phyloP scores from a whole-genome alignment of 2,888 invertebrate genomes.

The Amiota communis region DNA sequence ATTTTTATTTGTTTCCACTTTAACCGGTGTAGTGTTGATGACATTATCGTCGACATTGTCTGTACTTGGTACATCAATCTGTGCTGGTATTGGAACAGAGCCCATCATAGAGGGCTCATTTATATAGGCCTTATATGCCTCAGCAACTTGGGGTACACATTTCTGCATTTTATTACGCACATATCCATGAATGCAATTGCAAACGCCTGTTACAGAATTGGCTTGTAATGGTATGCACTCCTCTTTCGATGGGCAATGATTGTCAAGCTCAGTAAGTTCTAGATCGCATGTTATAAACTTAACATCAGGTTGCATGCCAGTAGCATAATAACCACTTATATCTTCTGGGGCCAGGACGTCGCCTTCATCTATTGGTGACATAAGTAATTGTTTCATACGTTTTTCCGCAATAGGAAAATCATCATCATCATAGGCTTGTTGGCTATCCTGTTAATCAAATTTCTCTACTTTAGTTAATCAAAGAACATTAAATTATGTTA shows the following conservation, averaged over 20 bases:
- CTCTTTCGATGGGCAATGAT: slow-evolving; percentile 79
- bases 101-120: slow-evolving; percentile 42
- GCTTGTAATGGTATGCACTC: slow-evolving; percentile 77
- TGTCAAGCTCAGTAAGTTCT: slow-evolving; percentile 67
- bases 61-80: slow-evolving; percentile 46
- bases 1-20: slow-evolving; percentile 76
- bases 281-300: slow-evolving; percentile 77
- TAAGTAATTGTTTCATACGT: slow-evolving; percentile 65
- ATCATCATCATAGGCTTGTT: slow-evolving; percentile 67
- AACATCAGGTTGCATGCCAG: slow-evolving; percentile 51
- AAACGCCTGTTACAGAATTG: slow-evolving; percentile 80
- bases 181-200: slow-evolving; percentile 81
- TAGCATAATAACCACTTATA: slow-evolving; percentile 72
- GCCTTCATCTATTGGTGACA: slow-evolving; percentile 64
- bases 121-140: slow-evolving; percentile 55
- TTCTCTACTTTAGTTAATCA: neutral
- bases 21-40: slow-evolving; percentile 53
- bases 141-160: slow-evolving; percentile 66
- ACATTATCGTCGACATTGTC: slow-evolving; percentile 27
- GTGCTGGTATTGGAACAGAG: neutral
- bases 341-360: slow-evolving; percentile 74
- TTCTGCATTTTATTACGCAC: slow-evolving; percentile 73
- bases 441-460: slow-evolving; percentile 42
- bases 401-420: slow-evolving; percentile 68
- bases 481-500: neutral